These are phyloP conservation scores for Raja brachyura DNA, from an alignment of 2,113 vertebrate genomes.

Conservation along the genomic window DNA sequence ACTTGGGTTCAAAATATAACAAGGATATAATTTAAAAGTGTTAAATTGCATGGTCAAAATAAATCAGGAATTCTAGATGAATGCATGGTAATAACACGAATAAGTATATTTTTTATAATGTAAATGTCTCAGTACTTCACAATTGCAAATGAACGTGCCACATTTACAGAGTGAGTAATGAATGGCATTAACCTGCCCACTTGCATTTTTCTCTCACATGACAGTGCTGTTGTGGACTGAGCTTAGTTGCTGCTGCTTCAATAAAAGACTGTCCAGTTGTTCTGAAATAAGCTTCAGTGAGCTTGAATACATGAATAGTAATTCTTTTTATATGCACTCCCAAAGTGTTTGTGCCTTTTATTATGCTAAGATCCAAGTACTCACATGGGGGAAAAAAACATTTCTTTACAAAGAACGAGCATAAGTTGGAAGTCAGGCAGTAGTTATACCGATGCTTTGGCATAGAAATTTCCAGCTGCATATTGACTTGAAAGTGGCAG, in stretches of 20 bases:
- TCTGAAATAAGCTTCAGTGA: conserved; percentile 31
- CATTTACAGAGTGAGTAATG: background rate
- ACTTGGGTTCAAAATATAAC: background rate
- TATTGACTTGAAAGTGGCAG: background rate
- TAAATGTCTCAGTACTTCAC: background rate
- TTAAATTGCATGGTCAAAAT: background rate
- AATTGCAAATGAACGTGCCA: conserved; percentile 15
- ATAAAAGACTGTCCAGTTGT: conserved; percentile 36
- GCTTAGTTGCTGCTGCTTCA: conserved; percentile 19
- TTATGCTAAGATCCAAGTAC: conserved; percentile 32
- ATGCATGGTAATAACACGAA: background rate
- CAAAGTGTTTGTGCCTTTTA: conserved; percentile 32
- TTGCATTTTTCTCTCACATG: conserved; percentile 16
- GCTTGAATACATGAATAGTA: conserved; percentile 37
- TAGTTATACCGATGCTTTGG: background rate
- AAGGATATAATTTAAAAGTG: background rate
- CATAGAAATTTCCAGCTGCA: background rate
- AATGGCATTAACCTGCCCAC: conserved; percentile 31
- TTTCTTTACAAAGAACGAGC: conserved; percentile 30
- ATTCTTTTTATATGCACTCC: conserved; percentile 34
- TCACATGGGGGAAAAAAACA: conserved; percentile 7
- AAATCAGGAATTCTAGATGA: background rate
- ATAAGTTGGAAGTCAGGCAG: conserved; percentile 24
- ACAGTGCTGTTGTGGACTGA: conserved; percentile 15
- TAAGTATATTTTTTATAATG: background rate